Conservation (phyloP, 2,888 invertebrate species). For the Drosophila mimetica region DNA sequence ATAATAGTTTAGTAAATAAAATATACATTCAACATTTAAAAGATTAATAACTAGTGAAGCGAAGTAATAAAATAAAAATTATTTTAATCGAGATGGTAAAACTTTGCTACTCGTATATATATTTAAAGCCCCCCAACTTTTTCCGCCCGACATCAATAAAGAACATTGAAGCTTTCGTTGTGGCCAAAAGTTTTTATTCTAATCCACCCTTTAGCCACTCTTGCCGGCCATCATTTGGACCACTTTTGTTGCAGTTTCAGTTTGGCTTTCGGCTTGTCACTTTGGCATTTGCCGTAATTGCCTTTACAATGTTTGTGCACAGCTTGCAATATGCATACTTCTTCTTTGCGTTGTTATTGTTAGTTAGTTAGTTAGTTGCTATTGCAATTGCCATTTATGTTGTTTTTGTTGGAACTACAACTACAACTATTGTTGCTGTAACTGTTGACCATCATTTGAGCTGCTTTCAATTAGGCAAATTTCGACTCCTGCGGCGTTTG, state of each 20-base stretch:
- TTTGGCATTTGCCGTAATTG: constrained; percentile 58
- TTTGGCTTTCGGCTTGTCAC: constrained; percentile 52
- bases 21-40: no score
- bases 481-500: constrained; percentile 53
- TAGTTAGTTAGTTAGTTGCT: constrained; percentile 8
- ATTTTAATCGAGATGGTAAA: background rate
- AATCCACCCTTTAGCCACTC: constrained; percentile 20
- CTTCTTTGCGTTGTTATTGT: constrained; percentile 24
- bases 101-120: background rate
- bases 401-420: constrained; percentile 14
- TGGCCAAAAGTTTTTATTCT: constrained; percentile 27
- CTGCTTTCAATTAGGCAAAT: constrained; percentile 59
- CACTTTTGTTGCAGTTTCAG: constrained; percentile 45
- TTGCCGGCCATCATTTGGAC: constrained; percentile 5
- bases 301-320: constrained; percentile 53
- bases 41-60: no score
- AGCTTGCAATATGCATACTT: constrained; percentile 41
- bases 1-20: no score
- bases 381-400: constrained; percentile 20
- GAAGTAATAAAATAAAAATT: no score
- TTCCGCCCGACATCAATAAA: background rate
- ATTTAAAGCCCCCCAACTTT: background rate
- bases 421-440: constrained; percentile 8
- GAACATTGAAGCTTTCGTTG: constrained; percentile 18
- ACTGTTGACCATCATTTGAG: constrained; percentile 43